Evolutionary conservation across 1,140 invertebrate species (phyloP).

Genomic region (Araneus ventricosus): DNA sequence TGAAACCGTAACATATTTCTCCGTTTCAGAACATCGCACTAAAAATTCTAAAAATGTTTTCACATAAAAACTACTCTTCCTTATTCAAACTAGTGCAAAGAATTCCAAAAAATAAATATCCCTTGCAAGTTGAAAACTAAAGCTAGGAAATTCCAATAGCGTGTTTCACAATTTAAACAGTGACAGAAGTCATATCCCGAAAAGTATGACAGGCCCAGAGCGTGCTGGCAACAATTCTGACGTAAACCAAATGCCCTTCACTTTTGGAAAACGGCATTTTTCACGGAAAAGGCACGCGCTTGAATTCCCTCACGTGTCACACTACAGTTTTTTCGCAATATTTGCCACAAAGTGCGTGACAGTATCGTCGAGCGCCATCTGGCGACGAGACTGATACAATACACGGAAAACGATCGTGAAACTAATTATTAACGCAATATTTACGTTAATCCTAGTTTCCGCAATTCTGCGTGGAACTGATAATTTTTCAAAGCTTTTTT

Average conservation of each 20-base stretch:
- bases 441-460: neutral
- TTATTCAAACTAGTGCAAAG: no score
- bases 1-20: no score
- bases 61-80: no score
- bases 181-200: neutral
- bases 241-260: conserved; percentile 23
- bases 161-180: neutral
- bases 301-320: neutral
- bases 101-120: no score
- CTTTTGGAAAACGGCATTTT: neutral
- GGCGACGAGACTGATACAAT: neutral
- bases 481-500: neutral
- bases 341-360: neutral
- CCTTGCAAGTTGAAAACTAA: neutral
- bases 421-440: conserved; percentile 9
- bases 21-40: no score
- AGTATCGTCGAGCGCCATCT: neutral
- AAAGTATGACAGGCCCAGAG: neutral
- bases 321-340: neutral
- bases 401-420: neutral
- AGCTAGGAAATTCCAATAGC: neutral
- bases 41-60: no score
- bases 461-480: neutral
- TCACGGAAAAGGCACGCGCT: neutral
- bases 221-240: neutral